A percentile compares a stretch with the other conserved stretches of the same genome.
Evolutionary conservation across 2,888 invertebrate species (phyloP).

Genomic region (Argyresthia goedartella): DNA sequence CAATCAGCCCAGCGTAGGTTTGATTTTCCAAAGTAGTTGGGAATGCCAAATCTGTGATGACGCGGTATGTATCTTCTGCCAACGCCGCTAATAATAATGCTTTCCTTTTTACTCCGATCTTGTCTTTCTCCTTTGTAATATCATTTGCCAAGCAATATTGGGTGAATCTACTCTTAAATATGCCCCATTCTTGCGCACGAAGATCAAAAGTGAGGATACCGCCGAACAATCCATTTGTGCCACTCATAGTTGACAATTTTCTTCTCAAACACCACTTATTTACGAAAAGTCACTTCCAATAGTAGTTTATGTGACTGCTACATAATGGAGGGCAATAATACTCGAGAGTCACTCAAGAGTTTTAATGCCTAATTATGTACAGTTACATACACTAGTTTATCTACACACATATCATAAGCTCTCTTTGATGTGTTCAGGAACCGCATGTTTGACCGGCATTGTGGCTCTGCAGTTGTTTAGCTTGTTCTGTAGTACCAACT

Average conservation of each 20-base stretch:
- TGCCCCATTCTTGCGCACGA: constrained; percentile 8
- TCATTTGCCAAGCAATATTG: constrained; percentile 11
- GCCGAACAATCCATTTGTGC: constrained; percentile 7
- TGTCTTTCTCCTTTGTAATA: constrained; percentile 11
- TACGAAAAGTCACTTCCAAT: no score
- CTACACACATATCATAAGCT: no score
- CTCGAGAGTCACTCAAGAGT: no score
- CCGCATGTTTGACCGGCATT: no score
- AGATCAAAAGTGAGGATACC: constrained; percentile 8
- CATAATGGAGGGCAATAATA: no score
- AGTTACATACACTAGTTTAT: no score
- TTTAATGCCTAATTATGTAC: no score
- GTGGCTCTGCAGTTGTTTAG: no score
- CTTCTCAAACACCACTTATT: neutral
- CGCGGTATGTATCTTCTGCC: constrained; percentile 15
- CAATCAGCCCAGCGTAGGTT: constrained; percentile 9
- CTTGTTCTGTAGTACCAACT: no score
- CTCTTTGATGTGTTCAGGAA: no score
- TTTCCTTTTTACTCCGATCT: constrained; percentile 12
- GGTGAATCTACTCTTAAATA: constrained; percentile 9
- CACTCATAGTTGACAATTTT: neutral
- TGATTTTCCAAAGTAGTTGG: constrained; percentile 6
- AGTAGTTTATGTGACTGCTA: no score
- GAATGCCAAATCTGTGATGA: constrained; percentile 12
- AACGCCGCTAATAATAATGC: constrained; percentile 13